phyloP scores from a whole-genome alignment of 2,888 invertebrate genomes.

The Baccha elongata region DNA sequence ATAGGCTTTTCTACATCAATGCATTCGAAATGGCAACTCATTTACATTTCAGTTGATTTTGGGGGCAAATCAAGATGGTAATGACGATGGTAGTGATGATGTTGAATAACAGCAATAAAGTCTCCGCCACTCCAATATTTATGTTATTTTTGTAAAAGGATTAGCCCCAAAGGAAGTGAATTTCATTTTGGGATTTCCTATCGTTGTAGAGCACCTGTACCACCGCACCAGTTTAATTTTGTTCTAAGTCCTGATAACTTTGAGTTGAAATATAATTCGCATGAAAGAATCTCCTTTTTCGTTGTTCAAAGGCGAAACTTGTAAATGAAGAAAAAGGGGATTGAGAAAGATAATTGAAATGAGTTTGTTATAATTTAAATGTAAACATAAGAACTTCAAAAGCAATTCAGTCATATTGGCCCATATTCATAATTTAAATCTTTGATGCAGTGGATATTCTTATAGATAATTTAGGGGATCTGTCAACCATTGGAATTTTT shows the following conservation, averaged over 20 bases:
- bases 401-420: too few species aligned
- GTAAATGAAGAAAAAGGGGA: background rate
- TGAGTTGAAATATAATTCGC: constrained; percentile 48
- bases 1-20: constrained; percentile 68
- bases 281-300: constrained; percentile 48
- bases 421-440: too few species aligned
- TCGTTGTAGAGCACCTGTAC: background rate
- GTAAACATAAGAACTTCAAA: too few species aligned
- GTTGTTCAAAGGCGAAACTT: background rate
- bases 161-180: constrained; percentile 61
- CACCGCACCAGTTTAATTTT: constrained; percentile 1
- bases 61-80: constrained; percentile 11
- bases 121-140: constrained; percentile 3
- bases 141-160: constrained; percentile 46
- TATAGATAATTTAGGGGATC: too few species aligned
- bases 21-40: constrained; percentile 65
- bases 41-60: constrained; percentile 69
- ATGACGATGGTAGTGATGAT: constrained; percentile 34
- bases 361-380: too few species aligned
- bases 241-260: constrained; percentile 28
- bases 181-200: constrained; percentile 45
- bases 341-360: background rate
- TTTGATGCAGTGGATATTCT: too few species aligned
- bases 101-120: constrained; percentile 22
- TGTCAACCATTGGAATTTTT: too few species aligned